Conservation (phyloP, 2,113 vertebrate species). For the Cettia cetti region DNA sequence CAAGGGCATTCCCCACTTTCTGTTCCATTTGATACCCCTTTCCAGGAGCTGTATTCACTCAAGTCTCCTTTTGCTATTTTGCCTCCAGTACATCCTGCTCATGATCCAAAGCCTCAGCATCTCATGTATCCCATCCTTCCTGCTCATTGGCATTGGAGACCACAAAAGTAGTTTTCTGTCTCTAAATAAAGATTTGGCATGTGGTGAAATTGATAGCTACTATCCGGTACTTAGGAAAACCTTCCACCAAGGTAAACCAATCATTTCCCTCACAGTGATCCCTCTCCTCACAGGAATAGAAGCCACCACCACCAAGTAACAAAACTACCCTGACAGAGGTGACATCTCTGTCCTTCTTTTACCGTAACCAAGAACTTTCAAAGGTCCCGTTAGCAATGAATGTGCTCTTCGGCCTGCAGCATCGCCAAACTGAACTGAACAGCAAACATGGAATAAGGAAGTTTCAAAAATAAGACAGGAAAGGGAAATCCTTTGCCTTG, state of each 20-base stretch:
- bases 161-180: not conserved
- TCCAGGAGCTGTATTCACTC: not conserved
- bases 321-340: not conserved
- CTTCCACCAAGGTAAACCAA: not conserved
- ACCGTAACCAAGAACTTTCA: not conserved
- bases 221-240: not conserved
- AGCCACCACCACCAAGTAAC: not conserved
- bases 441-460: not conserved
- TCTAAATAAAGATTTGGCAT: slow-evolving; percentile 7
- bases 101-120: not conserved
- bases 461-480: slow-evolving; percentile 33
- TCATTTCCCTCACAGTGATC: not conserved
- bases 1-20: not conserved
- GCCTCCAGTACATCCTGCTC: not conserved
- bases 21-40: not conserved
- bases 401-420: not conserved
- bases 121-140: not conserved
- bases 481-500: slow-evolving; percentile 37
- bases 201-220: not conserved
- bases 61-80: not conserved
- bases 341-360: not conserved
- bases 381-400: not conserved
- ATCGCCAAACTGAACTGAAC: not conserved
- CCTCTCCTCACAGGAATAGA: not conserved
- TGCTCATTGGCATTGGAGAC: not conserved